Evolutionary conservation across 2,888 invertebrate species (phyloP), one percentile per base, ranked within the genome.

Genomic region (Euplagia quadripunctaria): DNA sequence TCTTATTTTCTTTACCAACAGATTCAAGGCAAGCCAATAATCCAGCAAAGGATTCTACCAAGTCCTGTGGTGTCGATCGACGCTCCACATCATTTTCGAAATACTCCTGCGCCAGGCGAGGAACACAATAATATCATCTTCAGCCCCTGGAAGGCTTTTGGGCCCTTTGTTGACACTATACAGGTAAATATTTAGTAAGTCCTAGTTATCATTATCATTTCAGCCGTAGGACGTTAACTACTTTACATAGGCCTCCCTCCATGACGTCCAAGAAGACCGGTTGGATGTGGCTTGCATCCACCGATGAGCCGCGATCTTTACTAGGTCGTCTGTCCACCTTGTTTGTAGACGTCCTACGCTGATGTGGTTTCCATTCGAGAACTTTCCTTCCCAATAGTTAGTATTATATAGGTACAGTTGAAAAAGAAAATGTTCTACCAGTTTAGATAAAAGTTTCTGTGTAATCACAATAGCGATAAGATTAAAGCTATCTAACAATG

Each of bases 141-240:
- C 84, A 96, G 96, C 73, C 96, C 96, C 0, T 96, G 96, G 96
- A 96, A 96, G 84, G 93, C 95, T 0, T 95, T 95, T 72, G 96
- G 96, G 7, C 96, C 96, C 68, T 96, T 95, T 65, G 95, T 96
- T 31, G 96, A 96, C 77, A 95, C 93, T 16, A 91, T 95, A 79
- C 95, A 96, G 92, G 96, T 94, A 82, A 51, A 70, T 46, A 16
- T 49, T 6, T 64, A 20, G 41, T 31, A 31, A 31, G 31, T 31
- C 31, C 31, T 31, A 1, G 31, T 31, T 1, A 31, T 11, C 61
- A 61, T 31, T 9, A 61, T 31, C 31, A 31, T 31, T 31, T 31
- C 1, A 31, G 31, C 31, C 31, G 4, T 46, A 46, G 43, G 4
- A 46, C 9, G 9, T 46, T 63, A 14, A 41, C 41, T 31, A 31